These are phyloP conservation scores for Leptopilina syphax DNA, from an alignment of 2,888 invertebrate genomes.

Conservation along the genomic window DNA sequence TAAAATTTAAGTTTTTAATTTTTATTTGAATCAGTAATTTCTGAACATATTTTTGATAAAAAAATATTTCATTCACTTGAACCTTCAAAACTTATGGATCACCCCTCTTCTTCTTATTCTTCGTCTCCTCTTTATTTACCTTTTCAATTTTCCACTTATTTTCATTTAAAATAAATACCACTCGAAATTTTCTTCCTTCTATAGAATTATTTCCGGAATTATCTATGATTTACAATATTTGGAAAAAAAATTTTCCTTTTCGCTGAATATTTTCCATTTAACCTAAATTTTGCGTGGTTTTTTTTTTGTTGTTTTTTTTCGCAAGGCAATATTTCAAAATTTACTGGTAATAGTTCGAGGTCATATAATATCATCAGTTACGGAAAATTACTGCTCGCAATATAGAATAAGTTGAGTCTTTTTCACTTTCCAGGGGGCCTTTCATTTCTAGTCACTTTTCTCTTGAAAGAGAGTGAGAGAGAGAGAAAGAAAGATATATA, in stretches of 20 bases:
- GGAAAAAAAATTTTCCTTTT: neutral
- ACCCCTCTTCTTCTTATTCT: too few species aligned
- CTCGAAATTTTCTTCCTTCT: too few species aligned
- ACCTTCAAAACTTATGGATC: too few species aligned
- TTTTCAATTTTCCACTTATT: too few species aligned
- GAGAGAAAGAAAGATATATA: neutral
- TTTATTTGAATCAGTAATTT: too few species aligned
- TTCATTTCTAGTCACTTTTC: constrained; percentile 3
- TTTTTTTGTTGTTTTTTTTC: constrained; percentile 9
- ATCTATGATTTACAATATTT: neutral
- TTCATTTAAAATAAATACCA: too few species aligned
- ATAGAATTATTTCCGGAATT: neutral
- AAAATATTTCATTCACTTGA: too few species aligned
- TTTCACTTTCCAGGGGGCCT: constrained; percentile 15
- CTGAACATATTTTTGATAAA: too few species aligned
- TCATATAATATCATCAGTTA: neutral
- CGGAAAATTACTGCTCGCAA: neutral
- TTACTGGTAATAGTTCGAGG: constrained; percentile 1
- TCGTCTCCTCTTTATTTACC: too few species aligned
- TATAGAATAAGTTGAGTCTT: neutral
- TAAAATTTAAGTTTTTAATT: too few species aligned
- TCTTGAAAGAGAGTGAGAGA: too few species aligned
- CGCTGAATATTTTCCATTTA: neutral
- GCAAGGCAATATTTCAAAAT: neutral
- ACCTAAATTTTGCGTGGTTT: too few species aligned